Conservation (phyloP, 2,888 invertebrate species). For the Drosophila borborema region DNA sequence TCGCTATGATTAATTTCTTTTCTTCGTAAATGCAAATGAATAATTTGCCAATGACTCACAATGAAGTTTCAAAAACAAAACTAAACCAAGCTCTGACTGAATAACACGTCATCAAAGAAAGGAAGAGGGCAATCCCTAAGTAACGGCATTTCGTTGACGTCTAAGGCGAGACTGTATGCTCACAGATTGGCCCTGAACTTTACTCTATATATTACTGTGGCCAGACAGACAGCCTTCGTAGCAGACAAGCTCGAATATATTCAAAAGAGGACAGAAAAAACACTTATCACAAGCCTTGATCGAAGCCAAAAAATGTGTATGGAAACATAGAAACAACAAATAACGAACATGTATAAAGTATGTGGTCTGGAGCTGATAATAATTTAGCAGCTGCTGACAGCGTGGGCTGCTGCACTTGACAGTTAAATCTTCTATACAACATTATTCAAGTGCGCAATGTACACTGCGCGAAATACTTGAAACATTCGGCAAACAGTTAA, state of each 20-base stretch:
- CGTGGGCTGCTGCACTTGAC: conserved; percentile 65
- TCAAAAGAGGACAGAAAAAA: conserved; percentile 1
- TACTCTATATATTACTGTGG: conserved; percentile 46
- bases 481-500: not conserved
- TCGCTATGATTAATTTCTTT: conserved; percentile 42
- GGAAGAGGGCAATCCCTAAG: conserved; percentile 24
- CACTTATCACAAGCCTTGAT: conserved; percentile 62
- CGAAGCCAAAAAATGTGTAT: conserved; percentile 37
- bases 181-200: conserved; percentile 48
- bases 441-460: conserved; percentile 38
- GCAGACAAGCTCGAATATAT: conserved; percentile 9
- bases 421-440: conserved; percentile 41
- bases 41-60: conserved; percentile 46
- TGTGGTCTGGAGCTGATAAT: conserved; percentile 53
- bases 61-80: conserved; percentile 22
- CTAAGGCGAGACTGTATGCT: conserved; percentile 1
- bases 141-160: not conserved
- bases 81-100: conserved; percentile 37
- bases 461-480: conserved; percentile 39
- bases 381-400: conserved; percentile 47
- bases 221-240: conserved; percentile 38
- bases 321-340: conserved; percentile 2
- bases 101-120: conserved; percentile 3
- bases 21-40: conserved; percentile 7
- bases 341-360: conserved; percentile 13